Percentiles rank a stretch among this genome's conserved stretches.
These are phyloP conservation scores for Fistularia tabacaria DNA, from an alignment of 2,797 vertebrate genomes.

Conservation along the genomic window DNA sequence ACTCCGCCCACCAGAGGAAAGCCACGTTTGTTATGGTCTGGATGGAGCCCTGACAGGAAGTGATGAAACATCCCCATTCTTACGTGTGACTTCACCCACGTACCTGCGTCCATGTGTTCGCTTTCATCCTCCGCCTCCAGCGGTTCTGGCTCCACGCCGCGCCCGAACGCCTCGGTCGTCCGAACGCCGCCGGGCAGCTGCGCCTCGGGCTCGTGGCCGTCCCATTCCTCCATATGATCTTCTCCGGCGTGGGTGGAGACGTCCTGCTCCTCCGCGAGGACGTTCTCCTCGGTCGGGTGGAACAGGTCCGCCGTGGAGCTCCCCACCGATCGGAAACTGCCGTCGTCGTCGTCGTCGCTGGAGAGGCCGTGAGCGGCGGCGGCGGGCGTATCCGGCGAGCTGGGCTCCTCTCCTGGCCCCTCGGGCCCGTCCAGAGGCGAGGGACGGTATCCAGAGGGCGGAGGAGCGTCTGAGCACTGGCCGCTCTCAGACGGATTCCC, in stretches of 20 bases:
- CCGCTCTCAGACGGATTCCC: constrained; percentile 35
- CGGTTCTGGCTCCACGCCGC: not conserved
- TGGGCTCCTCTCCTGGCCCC: not conserved
- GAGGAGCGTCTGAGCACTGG: not conserved
- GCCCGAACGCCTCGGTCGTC: constrained; percentile 33
- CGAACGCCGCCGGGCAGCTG: constrained; percentile 27
- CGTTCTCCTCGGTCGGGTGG: constrained; percentile 35
- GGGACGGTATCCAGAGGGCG: no score
- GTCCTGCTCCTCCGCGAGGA: constrained; percentile 10
- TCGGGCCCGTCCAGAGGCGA: not conserved
- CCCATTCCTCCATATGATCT: constrained; percentile 9
- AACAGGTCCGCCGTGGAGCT: constrained; percentile 62
- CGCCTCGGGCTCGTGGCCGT: constrained; percentile 29
- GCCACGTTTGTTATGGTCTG: no score
- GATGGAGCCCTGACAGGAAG: no score
- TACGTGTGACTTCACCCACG: no score
- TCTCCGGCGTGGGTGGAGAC: not conserved
- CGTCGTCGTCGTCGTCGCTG: constrained; percentile 64
- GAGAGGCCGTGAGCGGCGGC: constrained; percentile 19
- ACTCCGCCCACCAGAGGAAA: no score
- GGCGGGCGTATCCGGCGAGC: no score
- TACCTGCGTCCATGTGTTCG: constrained; percentile 4
- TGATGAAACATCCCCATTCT: no score
- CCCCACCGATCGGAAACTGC: constrained; percentile 54
- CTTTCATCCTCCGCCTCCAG: constrained; percentile 15